Conservation (phyloP, 1,140 invertebrate genomes). For the Semibalanus balanoides region DNA sequence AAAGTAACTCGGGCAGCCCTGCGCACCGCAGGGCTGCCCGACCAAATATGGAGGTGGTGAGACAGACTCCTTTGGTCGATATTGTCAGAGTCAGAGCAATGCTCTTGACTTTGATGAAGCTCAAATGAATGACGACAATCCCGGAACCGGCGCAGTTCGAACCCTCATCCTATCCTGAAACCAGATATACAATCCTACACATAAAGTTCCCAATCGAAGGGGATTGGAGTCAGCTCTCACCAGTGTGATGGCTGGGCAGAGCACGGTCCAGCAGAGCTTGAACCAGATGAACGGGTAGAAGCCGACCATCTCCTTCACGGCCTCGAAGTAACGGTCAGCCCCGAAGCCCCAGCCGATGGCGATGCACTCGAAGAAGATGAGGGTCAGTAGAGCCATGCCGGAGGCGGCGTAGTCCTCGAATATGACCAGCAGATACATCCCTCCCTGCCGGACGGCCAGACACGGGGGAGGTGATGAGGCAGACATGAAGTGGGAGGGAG, state of each 20-base stretch:
- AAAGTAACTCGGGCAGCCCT: too few species aligned
- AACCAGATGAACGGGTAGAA: constrained; percentile 91
- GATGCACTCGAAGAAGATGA: constrained; percentile 98
- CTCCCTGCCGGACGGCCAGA: constrained; percentile 52
- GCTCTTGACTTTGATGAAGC: too few species aligned
- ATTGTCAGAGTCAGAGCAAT: too few species aligned
- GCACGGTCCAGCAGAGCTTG: constrained; percentile 93
- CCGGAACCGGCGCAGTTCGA: too few species aligned
- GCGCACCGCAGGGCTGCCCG: too few species aligned
- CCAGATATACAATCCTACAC: too few species aligned
- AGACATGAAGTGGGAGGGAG: too few species aligned
- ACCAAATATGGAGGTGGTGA: too few species aligned
- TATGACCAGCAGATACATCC: constrained; percentile 98
- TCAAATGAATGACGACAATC: too few species aligned
- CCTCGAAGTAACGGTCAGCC: constrained; percentile 90
- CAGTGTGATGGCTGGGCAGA: constrained; percentile 82
- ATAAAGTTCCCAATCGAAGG: too few species aligned
- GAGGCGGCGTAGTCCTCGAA: constrained; percentile 97
- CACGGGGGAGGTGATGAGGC: neutral
- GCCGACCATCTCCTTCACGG: constrained; percentile 96
- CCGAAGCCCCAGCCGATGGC: constrained; percentile 97
- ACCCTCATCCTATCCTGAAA: too few species aligned
- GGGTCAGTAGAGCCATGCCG: constrained; percentile 84
- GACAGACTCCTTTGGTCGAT: too few species aligned
- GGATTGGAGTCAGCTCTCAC: constrained; percentile 43